Evolutionary conservation across 2,797 vertebrate species (phyloP), one percentile per base, ranked within the genome.

Genomic region (Myoxocephalus aenaeus): DNA sequence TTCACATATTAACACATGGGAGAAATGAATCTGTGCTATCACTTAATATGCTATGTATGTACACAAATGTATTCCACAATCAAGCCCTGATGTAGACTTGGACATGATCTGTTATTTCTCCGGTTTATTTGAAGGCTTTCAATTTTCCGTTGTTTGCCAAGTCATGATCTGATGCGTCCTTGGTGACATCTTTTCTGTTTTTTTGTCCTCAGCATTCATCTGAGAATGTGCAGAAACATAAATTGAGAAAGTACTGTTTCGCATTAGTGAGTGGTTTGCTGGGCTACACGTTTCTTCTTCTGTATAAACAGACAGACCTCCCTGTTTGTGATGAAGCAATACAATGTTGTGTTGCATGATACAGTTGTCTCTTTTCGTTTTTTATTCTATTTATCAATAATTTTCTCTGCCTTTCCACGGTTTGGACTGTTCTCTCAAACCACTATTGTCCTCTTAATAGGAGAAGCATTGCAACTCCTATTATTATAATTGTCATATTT

Each of bases 181-280:
- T 62, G 1, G 54, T 5, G 38, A n/a, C 2, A 59, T 63, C 20
- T 69, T 48, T 67, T 20, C 65, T 57, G 32, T 53, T 18, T 34
- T 34, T 68, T 65, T 66, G 63, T 70, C 65, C 51, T 76, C 3
- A 64, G 62, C 18, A 71, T 74, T 67, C 57, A 56, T 76, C 50
- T 61, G 25, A 66, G 65, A 75, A 65, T 81, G 65, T 73, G 78
- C 34, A 17, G 36, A 58, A 32, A 64, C 75, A 73, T 77, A 65
- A 79, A 79, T 40, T 83, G 32, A 75, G 53, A 58, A 69, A 58
- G 54, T 42, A 14, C 20, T 38, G 36, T 65, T 64, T 75, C 4
- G 27, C 46, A 51, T 76, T 32, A 42, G 20, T 7, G 20, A 57
- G n/a, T 65, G 14, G 25, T 29, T 50, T 20, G 53, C 29, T 54